Evolutionary conservation across 1,140 invertebrate genomes (phyloP), one percentile per base, ranked within the genome.

Genomic region (Oreohelix idahoensis): DNA sequence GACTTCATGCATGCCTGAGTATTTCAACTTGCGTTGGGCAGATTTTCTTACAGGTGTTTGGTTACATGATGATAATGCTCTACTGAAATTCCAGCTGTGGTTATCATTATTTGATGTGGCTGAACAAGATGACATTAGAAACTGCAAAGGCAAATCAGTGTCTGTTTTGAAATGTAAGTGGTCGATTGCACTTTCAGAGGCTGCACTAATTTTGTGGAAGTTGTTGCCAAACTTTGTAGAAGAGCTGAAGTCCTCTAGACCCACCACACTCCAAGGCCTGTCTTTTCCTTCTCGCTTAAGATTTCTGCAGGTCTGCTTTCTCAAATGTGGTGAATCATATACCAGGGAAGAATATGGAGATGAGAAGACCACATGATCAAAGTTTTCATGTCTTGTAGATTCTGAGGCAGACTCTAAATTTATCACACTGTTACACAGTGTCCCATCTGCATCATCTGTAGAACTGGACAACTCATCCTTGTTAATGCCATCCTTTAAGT

Each of bases 201-300:
- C 96, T 0, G 96, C 97, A 86, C 95, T 93, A 87, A 95, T 93
- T 42, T 35, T 26, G 13, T 63, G 53, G 35, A 26, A 36, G 49
- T 51, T 10, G 36, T 45, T 26, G 8, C 10, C 8, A 8, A 15
- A 29, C 51, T 79, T 94, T 17, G 8, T 49, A 49, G 45, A 49
- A 88, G 1, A 90, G 90, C 38, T 93, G 78, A 96, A 92, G 89
- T 96, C 95, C 36, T 96, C 95, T 23, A 96, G 93, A 84, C 96
- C 97, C 13, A 96, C 96, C 15, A 97, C 96, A 81, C 96, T 96
- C 96, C 96, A 96, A 0, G 96, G 96, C 73, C 96, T 93, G 45
- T 94, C 94, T 84, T 88, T 84, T 35, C 20, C 53, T 71, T 83
- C 42, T 0, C 81, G 35, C 26, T 74, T 38, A 49, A 38, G 42